Base-by-base conservation (phyloP, 2,888 invertebrate genomes). In the Hartigia nigra region DNA sequence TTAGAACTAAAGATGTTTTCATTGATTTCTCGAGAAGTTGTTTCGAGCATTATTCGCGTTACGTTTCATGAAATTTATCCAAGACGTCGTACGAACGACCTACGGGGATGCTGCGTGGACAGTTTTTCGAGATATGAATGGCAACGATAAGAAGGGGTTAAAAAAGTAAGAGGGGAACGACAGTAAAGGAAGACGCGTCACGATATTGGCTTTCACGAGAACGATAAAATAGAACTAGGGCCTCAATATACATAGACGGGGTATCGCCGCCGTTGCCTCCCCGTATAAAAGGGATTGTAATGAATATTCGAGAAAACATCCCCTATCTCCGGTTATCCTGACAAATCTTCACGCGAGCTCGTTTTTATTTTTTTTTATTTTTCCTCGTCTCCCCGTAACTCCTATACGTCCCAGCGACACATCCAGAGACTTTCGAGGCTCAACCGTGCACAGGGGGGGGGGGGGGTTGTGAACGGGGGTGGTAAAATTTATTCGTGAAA, bases 281-380 rank as follows among this genome's bases (percentile, higher is more conserved):
- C 55, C 55, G 0, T 55, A 55, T 55, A 23, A 55, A 23, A 55
- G 55, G 34, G 72, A 23, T 72, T 34, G 72, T 34, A 34, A 72
- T 72, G 72, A 72, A 72, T 72, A 72, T 72, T 72, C 72, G 32
- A 11, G 5, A 72, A 72, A 72, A 72, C 72, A 72, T 72, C 72
- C 72, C 72, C 32, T 72, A 72, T 72, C 72, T 72, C 31, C 3
- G 32, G 72, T 72, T 72, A 72, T 34, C 72, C 72, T 72, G 72
- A 72, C 72, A 72, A 72, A 72, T 72, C 72, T 72, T 72, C 72
- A 34, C 72, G 72, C 72, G 72, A 31, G 14, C 72, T 31, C 31
- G 12, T 70, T 39, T 39, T 39, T 39, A 39, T 39, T 9, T 55
- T 55, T 23, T 55, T 55, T 2, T n/a, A n/a, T 12, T 12, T 37